Base-by-base conservation (phyloP, 2,888 invertebrate species). In the Limulus polyphemus region DNA sequence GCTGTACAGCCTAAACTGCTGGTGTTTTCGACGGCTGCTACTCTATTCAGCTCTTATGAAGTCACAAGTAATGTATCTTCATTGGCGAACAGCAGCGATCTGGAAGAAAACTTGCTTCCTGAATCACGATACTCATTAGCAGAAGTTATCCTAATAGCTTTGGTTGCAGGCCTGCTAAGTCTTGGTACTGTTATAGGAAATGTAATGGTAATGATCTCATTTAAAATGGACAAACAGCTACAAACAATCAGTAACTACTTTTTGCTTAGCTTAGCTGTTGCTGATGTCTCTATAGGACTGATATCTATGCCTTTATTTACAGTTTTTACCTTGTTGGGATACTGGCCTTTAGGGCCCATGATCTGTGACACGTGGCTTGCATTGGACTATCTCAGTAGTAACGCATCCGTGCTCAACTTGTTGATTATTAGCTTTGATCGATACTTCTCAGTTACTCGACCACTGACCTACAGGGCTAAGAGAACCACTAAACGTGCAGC, bases 141-240 rank as follows among this genome's bases (percentile, higher is more conserved):
- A 70, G 79, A 80, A 73, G 79, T 79, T 71, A 77, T 79, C 62
- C 62, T 81, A 67, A 80, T 82, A 70, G 79, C 85, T 65, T 82
- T 87, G 76, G 79, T 88, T 75, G 90, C 90, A 75, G 84, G 84
- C 73, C 79, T 86, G 74, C 82, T 93, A 73, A 88, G 89, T 74
- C 81, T 90, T 71, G 81, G 88, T 73, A 97, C 97, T 62, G 92
- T 94, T 70, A 72, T 73, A 14, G 79, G 79, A 11, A 79, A 80
- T 68, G 71, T 80, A 10, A 70, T 80, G 70, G 80, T 81, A 56
- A 76, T 80, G 70, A 73, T 79, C 10, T 77, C 79, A 47, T 80
- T 81, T 71, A 77, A 77, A 68, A 74, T 81, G 66, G 80, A 81
- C 71, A 76, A 76, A 62, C 77, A 79, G 65, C 74, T 81, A 56